These are phyloP conservation scores for Prolemur simus DNA, from an alignment of 2,113 vertebrate genomes.

Conservation along the genomic window DNA sequence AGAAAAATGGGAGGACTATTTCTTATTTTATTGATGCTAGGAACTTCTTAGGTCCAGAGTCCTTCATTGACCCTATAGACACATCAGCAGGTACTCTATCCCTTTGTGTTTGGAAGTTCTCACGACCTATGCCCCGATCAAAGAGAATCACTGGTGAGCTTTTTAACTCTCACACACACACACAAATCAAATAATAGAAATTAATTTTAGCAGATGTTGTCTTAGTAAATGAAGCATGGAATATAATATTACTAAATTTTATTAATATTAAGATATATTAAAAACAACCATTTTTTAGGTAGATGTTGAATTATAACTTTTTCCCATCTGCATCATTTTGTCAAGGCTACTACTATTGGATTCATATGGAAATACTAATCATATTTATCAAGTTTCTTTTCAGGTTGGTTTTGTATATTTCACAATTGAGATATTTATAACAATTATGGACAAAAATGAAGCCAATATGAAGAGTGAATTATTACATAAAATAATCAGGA, in stretches of 20 bases:
- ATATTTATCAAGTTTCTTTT: slow-evolving; percentile 15
- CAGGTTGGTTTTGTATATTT: background rate
- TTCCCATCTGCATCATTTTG: background rate
- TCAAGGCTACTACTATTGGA: background rate
- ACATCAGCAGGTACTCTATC: slow-evolving; percentile 38
- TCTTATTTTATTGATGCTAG: slow-evolving; percentile 59
- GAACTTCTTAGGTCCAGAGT: slow-evolving; percentile 54
- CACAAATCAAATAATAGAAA: background rate
- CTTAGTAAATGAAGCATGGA: background rate
- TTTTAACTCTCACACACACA: background rate
- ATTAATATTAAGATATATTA: slow-evolving; percentile 21
- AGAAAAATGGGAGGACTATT: slow-evolving; percentile 80
- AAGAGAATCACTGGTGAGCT: slow-evolving; percentile 1
- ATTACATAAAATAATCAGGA: slow-evolving; percentile 28
- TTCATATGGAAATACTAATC: background rate
- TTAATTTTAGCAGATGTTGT: slow-evolving; percentile 14
- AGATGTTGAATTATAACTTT: background rate
- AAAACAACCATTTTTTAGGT: background rate
- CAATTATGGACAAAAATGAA: slow-evolving; percentile 30
- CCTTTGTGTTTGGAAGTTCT: slow-evolving; percentile 73
- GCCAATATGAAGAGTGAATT: background rate
- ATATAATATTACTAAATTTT: background rate
- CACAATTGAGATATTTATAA: background rate
- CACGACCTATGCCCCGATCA: slow-evolving; percentile 69
- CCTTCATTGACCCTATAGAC: background rate